These are phyloP conservation scores for Amia ocellicauda DNA, from an alignment of 2,113 vertebrate species.

Conservation along the genomic window DNA sequence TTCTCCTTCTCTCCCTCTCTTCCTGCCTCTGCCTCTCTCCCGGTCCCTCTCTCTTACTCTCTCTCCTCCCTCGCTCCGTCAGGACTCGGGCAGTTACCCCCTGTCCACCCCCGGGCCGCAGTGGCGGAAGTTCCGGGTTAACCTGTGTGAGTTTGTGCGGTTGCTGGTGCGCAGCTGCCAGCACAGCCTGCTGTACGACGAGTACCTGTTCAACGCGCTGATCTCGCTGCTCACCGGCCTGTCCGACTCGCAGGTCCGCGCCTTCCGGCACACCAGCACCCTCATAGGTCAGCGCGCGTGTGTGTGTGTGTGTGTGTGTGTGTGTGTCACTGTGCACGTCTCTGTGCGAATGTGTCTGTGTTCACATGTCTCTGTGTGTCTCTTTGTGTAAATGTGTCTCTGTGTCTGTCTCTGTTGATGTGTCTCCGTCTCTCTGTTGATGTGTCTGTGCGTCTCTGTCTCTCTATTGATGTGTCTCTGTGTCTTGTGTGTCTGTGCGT, in stretches of 20 bases:
- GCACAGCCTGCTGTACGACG: slow-evolving; percentile 74
- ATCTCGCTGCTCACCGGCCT: slow-evolving; percentile 77
- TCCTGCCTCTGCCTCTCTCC: background rate
- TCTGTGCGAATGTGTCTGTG: slow-evolving; percentile 11
- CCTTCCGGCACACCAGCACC: slow-evolving; percentile 87
- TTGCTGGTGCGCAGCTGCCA: slow-evolving; percentile 66
- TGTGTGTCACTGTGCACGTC: background rate
- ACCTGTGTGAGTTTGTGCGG: slow-evolving; percentile 68
- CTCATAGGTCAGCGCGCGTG: slow-evolving; percentile 72
- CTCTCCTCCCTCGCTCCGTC: too few species aligned
- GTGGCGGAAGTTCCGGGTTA: slow-evolving; percentile 66
- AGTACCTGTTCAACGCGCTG: slow-evolving; percentile 71
- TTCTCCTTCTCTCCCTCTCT: background rate
- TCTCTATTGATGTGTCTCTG: background rate
- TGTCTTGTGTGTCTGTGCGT: background rate
- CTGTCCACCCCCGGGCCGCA: slow-evolving; percentile 55
- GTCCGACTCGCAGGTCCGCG: slow-evolving; percentile 83
- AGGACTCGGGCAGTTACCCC: slow-evolving; percentile 77
- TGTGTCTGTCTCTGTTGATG: slow-evolving; percentile 16
- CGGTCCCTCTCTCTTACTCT: too few species aligned
- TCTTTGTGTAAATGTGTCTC: background rate
- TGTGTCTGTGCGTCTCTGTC: background rate
- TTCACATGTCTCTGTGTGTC: slow-evolving; percentile 2
- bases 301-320: too few species aligned
- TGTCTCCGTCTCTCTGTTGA: background rate